A percentile compares a stretch with the other conserved stretches of the same genome.
phyloP scores from a whole-genome alignment of 2,113 vertebrate genomes.

The Austrofundulus limnaeus region DNA sequence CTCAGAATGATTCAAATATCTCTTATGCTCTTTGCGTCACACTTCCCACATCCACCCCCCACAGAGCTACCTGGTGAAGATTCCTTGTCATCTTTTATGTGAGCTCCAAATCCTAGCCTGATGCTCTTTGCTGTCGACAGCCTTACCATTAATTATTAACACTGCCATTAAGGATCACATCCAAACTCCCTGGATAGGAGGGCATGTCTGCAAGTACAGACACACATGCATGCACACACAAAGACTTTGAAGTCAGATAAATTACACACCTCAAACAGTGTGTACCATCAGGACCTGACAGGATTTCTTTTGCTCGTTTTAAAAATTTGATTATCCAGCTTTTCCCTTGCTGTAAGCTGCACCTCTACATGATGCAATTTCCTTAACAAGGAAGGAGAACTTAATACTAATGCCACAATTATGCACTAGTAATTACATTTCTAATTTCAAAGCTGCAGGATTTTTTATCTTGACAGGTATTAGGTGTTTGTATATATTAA shows the following conservation, averaged over 20 bases:
- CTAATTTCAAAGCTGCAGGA: constrained; percentile 41
- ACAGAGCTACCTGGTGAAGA: constrained; percentile 48
- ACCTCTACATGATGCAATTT: constrained; percentile 37
- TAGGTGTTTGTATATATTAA: constrained; percentile 37
- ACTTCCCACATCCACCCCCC: too few relatives aligned
- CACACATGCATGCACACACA: not conserved
- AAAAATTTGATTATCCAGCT: constrained; percentile 60
- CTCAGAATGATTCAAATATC: constrained; percentile 40
- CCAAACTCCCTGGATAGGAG: constrained; percentile 52
- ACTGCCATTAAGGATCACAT: constrained; percentile 71
- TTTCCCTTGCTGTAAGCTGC: constrained; percentile 19
- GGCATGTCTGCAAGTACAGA: constrained; percentile 11
- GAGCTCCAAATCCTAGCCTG: constrained; percentile 28
- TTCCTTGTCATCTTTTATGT: constrained; percentile 56
- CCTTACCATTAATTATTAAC: constrained; percentile 74
- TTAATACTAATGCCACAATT: constrained; percentile 23
- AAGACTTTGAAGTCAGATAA: constrained; percentile 48
- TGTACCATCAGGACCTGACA: constrained; percentile 54
- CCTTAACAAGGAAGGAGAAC: constrained; percentile 19
- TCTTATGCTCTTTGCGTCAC: constrained; percentile 30
- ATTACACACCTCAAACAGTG: constrained; percentile 49
- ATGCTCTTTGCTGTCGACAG: constrained; percentile 61
- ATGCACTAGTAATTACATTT: constrained; percentile 55
- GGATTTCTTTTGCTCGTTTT: constrained; percentile 55
- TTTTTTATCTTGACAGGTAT: constrained; percentile 53